Evolutionary conservation across 64 coral and sea anemone species (phyloP).

Genomic region (Montipora sp.): DNA sequence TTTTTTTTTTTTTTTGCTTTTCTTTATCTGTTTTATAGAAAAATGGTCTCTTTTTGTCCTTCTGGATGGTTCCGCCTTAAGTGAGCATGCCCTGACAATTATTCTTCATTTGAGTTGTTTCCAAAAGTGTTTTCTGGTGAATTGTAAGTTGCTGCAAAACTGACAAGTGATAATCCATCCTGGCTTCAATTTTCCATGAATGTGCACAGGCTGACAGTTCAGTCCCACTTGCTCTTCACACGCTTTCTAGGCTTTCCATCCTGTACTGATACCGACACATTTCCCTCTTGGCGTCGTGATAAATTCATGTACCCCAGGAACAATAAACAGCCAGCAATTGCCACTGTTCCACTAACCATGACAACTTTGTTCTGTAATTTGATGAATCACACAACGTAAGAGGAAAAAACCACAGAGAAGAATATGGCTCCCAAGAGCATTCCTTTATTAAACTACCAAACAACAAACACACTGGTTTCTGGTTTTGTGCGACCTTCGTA

Average conservation of each 20-base stretch:
- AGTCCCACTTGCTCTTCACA: slow-evolving; percentile 93
- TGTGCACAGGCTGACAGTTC: neutral
- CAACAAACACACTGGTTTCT: no score
- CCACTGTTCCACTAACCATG: slow-evolving; percentile 77
- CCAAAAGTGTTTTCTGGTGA: neutral
- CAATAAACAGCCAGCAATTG: slow-evolving; percentile 75
- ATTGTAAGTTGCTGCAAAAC: neutral
- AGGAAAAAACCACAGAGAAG: no score
- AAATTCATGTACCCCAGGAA: slow-evolving; percentile 83
- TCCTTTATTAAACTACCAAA: no score
- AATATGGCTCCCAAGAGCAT: no score
- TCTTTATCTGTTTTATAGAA: neutral
- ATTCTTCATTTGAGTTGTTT: no score
- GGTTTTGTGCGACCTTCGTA: no score
- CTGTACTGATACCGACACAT: slow-evolving; percentile 31
- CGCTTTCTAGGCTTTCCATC: neutral
- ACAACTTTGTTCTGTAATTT: slow-evolving; percentile 87
- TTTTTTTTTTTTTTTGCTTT: neutral
- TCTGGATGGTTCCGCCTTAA: neutral
- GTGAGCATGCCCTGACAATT: no score
- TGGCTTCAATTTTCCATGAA: neutral
- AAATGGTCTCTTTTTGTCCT: neutral
- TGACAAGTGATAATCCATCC: neutral
- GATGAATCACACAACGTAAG: neutral
- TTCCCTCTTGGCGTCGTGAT: slow-evolving; percentile 40